Evolutionary conservation across 2,113 vertebrate genomes (phyloP), one percentile per base, ranked within the genome.

Genomic region (Emydocephalus ijimae): DNA sequence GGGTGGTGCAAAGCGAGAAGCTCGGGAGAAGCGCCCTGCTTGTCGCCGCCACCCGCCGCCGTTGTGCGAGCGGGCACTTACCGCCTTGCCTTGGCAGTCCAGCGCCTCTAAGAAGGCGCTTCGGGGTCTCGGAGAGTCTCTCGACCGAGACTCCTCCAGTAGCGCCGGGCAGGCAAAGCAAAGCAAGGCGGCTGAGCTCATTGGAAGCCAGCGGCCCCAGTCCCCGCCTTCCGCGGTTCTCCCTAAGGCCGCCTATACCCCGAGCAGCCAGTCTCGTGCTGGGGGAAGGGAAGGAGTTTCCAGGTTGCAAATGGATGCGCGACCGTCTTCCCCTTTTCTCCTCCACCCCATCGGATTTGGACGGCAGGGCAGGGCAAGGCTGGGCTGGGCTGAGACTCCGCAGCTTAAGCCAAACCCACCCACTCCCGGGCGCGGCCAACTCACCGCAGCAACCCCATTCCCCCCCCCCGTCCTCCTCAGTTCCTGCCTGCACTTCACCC

Each of bases 181-280:
- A 91, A 48, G 43, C 91, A 29, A 45, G 88, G 90, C 14, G 92
- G 92, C 92, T 95, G 95, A 96, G 94, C 95, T 95, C 95, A 95
- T 86, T 69, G 95, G 92, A 85, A 69, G 93, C 92, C 10, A 92
- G 93, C 95, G 54, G 94, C 3, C 18, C 7, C 87, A 92, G 55
- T 57, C 94, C 92, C 95, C 95, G 95, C 95, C 95, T 90, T 74
- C 85, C 45, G 91, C 92, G 85, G 48, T 85, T 85, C 86, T 89
- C 91, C 81, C 89, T 29, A 26, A 89, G 87, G 93, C 92, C 91
- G 61, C 92, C 92, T 61, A 61, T 26, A 61, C 94, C 89, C 61
- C n/a, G 24, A 8, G 50, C 89, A 43, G 88, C 57, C 93, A n/a
- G 85, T 20, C 94, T 92, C 93, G 54, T 54, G 93, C 90, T 86